phyloP scores from a whole-genome alignment of 2,797 vertebrate species.

The Pseudomugil tenellus region DNA sequence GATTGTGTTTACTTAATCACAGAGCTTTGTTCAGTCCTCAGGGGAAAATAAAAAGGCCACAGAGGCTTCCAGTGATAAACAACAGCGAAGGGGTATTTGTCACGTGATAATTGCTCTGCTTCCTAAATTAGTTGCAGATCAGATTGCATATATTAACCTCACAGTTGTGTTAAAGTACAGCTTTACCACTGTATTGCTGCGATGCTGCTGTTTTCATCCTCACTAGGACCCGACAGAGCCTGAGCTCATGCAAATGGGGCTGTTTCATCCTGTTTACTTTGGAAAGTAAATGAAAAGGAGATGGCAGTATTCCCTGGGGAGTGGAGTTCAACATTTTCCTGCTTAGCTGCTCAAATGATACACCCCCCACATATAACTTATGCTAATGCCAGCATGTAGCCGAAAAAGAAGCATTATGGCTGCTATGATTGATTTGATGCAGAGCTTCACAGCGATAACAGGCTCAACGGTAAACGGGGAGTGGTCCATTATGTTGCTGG shows the following conservation, averaged over 20 bases:
- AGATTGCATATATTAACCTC: constrained; percentile 74
- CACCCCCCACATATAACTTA: constrained; percentile 60
- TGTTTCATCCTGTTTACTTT: constrained; percentile 79
- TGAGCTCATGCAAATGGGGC: constrained; percentile 70
- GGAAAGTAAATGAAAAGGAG: constrained; percentile 66
- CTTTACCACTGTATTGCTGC: constrained; percentile 38
- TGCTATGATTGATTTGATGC: constrained; percentile 57
- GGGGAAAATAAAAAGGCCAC: constrained; percentile 64
- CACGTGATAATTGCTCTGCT: constrained; percentile 69
- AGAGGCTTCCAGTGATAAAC: constrained; percentile 62
- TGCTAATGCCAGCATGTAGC: constrained; percentile 62
- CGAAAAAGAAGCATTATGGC: constrained; percentile 51
- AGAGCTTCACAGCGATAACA: constrained; percentile 55
- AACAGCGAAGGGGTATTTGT: constrained; percentile 62
- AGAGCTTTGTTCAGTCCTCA: constrained; percentile 58
- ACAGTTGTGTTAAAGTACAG: constrained; percentile 24
- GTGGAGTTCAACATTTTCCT: constrained; percentile 55
- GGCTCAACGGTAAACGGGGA: constrained; percentile 62
- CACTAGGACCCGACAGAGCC: constrained; percentile 25
- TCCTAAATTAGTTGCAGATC: constrained; percentile 64
- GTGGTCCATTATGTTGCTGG: constrained; percentile 36
- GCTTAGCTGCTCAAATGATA: constrained; percentile 48
- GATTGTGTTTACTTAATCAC: constrained; percentile 80
- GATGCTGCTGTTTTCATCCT: constrained; percentile 47
- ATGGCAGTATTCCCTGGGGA: constrained; percentile 65